Base-by-base conservation (phyloP, 2,888 invertebrate genomes). In the Ophion costatus region DNA sequence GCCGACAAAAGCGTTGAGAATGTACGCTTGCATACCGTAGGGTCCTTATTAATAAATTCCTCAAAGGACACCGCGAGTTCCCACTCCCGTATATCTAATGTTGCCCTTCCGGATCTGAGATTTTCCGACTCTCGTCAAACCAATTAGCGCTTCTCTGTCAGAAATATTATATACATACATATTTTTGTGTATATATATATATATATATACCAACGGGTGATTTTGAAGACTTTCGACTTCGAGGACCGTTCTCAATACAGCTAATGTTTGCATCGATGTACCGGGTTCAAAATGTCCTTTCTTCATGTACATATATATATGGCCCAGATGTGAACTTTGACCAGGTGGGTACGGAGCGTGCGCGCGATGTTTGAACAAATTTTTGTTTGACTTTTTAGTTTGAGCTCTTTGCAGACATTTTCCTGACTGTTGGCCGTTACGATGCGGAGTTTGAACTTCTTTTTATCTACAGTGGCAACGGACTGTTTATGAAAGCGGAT, bases 31-130 rank as follows among this genome's bases (percentile, higher is more conserved):
- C 71, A 73, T 80, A 73, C 20, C 71, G 57, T 71, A 75, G 66
- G 82, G 76, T 70, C 57, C 82, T 82, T 80, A 80, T 85, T 85
- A 80, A 73, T 83, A 83, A 82, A 81, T 86, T 84, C 56, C 75
- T 84, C 85, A 86, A 87, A 87, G 82, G 73, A 84, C 75, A 82
- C 87, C 87, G 86, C 86, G 42, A 61, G 51, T 29, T 45, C 29
- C n/a, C 74, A 57, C 80, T 73, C 76, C 63, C 76, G 51, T 77
- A 79, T 84, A 71, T 80, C 33, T 64, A 67, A 51, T 81, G 83
- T 82, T 85, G 73, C 71, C 69, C 59, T 70, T 83, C 74, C 77
- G 80, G 83, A 85, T 82, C 83, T 67, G 74, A 84, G 87, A 87
- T 87, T 86, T 82, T 79, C 80, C 84, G 61, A 80, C 82, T 79